These are phyloP conservation scores for Chelonus insularis DNA, from an alignment of 1,140 invertebrate species.

Conservation along the genomic window DNA sequence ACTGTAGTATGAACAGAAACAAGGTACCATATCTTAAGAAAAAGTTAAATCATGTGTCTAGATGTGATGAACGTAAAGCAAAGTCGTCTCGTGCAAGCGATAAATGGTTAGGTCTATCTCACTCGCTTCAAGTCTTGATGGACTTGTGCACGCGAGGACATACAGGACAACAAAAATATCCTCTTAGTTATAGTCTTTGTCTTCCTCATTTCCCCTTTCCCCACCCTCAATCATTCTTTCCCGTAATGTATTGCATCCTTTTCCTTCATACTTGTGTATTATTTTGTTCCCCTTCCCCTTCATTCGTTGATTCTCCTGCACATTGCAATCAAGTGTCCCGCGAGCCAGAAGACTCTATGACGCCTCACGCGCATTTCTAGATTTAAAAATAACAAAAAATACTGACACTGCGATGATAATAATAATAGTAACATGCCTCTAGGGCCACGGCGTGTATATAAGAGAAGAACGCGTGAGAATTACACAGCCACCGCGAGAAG, in stretches of 20 bases:
- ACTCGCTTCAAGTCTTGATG: slow-evolving; percentile 13
- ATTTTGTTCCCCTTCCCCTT: not conserved
- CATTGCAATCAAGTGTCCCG: slow-evolving; percentile 24
- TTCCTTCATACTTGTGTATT: not conserved
- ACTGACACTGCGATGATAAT: not conserved
- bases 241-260: no score
- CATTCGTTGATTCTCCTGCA: not conserved
- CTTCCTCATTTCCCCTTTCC: not conserved
- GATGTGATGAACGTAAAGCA: slow-evolving; percentile 7
- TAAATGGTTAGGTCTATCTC: slow-evolving; percentile 7
- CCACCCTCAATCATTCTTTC: not conserved
- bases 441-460: not conserved
- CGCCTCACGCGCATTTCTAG: slow-evolving; percentile 27
- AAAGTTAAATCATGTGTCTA: slow-evolving; percentile 13
- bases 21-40: not conserved
- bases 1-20: not conserved
- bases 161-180: slow-evolving; percentile 6
- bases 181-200: slow-evolving; percentile 7
- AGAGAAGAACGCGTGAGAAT: slow-evolving; percentile 18
- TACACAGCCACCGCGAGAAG: slow-evolving; percentile 18
- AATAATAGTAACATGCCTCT: slow-evolving; percentile 9
- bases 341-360: slow-evolving; percentile 11
- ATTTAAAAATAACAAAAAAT: slow-evolving; percentile 13
- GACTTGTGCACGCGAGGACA: slow-evolving; percentile 30
- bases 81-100: slow-evolving; percentile 28